Conservation (phyloP, 2,113 vertebrate species). For the Calypte anna region DNA sequence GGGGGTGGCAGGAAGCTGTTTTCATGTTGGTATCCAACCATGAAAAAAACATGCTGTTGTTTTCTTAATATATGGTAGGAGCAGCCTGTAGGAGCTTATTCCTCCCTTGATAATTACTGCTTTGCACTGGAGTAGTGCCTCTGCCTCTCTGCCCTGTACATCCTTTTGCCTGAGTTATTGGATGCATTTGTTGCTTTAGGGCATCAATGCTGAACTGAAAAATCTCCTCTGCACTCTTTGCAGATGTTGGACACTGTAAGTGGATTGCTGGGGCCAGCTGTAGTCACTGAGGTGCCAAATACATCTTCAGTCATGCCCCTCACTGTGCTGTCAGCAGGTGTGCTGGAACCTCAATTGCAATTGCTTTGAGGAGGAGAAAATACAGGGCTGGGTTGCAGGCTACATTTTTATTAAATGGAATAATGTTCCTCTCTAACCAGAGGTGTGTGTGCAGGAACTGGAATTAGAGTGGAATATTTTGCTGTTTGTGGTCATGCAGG, state of each 20-base stretch:
- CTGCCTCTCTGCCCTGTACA: accelerated
- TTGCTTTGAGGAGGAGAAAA: neutral
- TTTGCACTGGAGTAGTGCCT: neutral
- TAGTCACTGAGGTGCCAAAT: neutral
- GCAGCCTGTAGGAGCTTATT: slow-evolving; percentile 18
- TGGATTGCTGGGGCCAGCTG: neutral
- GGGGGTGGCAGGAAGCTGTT: neutral
- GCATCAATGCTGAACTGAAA: neutral
- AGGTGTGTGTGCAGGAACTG: neutral
- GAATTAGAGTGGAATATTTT: neutral
- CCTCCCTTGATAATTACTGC: neutral
- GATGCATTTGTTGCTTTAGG: slow-evolving; percentile 24
- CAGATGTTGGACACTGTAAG: neutral
- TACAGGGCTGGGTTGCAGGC: neutral
- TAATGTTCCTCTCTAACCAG: neutral
- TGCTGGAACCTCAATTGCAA: neutral
- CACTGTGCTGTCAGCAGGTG: neutral
- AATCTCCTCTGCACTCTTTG: neutral
- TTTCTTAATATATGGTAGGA: neutral
- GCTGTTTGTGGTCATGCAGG: neutral
- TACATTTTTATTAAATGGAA: neutral
- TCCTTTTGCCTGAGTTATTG: neutral
- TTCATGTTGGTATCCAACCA: neutral
- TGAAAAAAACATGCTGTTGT: slow-evolving; percentile 18
- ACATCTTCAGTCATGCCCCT: neutral